A percentile compares a stretch with the other conserved stretches of the same genome.
phyloP scores from a whole-genome alignment of 2,797 vertebrate genomes.

The Chromobotia macracanthus region DNA sequence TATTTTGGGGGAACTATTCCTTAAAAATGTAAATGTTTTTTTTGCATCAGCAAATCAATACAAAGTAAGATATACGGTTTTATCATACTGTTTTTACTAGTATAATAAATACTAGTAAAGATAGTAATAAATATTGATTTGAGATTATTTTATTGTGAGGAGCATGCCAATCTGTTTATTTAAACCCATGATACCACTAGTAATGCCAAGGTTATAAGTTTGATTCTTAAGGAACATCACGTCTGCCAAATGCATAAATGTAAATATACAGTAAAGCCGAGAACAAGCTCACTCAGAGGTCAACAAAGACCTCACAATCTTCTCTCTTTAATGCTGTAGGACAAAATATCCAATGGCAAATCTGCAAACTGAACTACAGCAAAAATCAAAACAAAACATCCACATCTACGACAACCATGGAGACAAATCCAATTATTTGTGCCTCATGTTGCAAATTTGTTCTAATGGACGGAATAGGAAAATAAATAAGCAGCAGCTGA shows the following conservation, averaged over 20 bases:
- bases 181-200: not conserved
- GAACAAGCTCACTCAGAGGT: not conserved
- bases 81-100: no score
- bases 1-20: not conserved
- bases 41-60: no score
- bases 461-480: conserved; percentile 80
- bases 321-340: conserved; percentile 17
- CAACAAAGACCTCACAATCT: conserved; percentile 10
- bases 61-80: not conserved
- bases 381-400: conserved; percentile 77
- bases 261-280: not conserved
- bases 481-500: conserved; percentile 79
- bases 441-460: conserved; percentile 84
- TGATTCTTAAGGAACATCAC: not conserved
- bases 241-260: not conserved
- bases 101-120: not conserved
- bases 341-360: conserved; percentile 73
- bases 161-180: no score
- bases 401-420: conserved; percentile 74
- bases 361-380: conserved; percentile 72
- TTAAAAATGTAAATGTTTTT: not conserved
- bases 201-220: not conserved
- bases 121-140: not conserved
- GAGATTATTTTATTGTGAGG: no score
- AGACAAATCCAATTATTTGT: conserved; percentile 86